Percentiles rank a stretch among this genome's conserved stretches.
Evolutionary conservation across 2,113 vertebrate genomes (phyloP).

Genomic region (Phalacrocorax brasilianus): DNA sequence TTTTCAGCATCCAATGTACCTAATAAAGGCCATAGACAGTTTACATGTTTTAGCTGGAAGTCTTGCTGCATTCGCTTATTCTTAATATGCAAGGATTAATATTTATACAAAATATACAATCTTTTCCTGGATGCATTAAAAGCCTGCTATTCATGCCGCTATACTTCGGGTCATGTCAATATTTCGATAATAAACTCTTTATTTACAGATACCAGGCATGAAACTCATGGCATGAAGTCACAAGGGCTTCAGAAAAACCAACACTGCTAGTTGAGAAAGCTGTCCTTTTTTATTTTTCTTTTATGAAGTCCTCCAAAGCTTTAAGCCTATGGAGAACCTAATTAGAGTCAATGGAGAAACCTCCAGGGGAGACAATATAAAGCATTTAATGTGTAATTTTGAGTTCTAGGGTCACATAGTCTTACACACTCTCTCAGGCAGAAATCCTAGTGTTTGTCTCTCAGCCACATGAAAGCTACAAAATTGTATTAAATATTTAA

Average conservation of each 20-base stretch:
- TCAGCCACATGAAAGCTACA: slow-evolving; percentile 11
- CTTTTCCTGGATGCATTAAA: background rate
- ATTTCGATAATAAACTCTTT: background rate
- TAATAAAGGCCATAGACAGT: background rate
- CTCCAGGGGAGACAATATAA: slow-evolving; percentile 53
- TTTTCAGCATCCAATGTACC: background rate
- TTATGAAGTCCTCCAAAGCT: slow-evolving; percentile 57
- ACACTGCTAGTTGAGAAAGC: background rate
- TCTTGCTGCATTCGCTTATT: background rate
- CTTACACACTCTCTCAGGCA: slow-evolving; percentile 60
- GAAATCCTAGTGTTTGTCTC: slow-evolving; percentile 64
- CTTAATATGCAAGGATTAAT: background rate
- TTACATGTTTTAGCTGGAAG: background rate
- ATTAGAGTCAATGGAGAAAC: slow-evolving; percentile 67
- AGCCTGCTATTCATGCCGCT: background rate
- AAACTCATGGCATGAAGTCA: background rate
- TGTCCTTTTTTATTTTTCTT: background rate
- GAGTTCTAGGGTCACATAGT: slow-evolving; percentile 68
- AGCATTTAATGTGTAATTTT: slow-evolving; percentile 67
- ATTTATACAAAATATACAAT: background rate
- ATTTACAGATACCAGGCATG: slow-evolving; percentile 23
- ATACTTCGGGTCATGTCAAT: background rate
- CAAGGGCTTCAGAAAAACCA: slow-evolving; percentile 27
- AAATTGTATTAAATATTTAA: slow-evolving; percentile 59
- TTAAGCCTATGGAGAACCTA: slow-evolving; percentile 59